phyloP scores from a whole-genome alignment of 2,888 invertebrate species.

The Dolichopus griseipennis region DNA sequence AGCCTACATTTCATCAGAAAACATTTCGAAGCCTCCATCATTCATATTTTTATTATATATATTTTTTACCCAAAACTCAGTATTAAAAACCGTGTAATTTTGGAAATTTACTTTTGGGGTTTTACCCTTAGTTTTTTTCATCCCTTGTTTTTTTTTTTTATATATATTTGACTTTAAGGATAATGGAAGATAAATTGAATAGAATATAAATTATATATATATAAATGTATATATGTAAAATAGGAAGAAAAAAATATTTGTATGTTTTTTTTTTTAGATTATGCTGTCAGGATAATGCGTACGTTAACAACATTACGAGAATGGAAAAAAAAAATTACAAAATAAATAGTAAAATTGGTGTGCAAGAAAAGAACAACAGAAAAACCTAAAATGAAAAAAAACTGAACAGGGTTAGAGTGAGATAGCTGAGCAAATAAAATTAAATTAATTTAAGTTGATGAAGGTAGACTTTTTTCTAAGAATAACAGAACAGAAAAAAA shows the following conservation, averaged over 20 bases:
- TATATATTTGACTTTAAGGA: background rate
- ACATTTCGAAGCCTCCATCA: no score
- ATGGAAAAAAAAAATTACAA: background rate
- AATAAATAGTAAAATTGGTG: background rate
- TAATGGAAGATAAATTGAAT: constrained; percentile 6
- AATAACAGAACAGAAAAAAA: no score
- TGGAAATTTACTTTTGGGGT: no score
- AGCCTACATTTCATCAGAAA: no score
- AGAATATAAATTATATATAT: background rate
- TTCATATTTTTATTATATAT: no score
- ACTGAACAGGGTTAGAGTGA: background rate
- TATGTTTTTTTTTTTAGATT: background rate
- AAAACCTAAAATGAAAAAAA: background rate
- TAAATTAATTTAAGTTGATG: no score
- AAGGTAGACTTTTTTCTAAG: no score
- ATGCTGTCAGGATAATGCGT: constrained; percentile 4
- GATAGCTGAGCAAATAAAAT: no score
- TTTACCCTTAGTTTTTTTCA: no score
- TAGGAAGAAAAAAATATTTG: background rate
- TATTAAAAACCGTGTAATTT: no score
- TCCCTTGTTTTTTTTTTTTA: background rate
- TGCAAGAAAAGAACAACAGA: background rate
- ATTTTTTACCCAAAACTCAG: no score
- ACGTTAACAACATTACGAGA: background rate
- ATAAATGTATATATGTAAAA: background rate